Base-by-base conservation (phyloP, 2,888 invertebrate genomes). In the Polydrusus tereticollis region DNA sequence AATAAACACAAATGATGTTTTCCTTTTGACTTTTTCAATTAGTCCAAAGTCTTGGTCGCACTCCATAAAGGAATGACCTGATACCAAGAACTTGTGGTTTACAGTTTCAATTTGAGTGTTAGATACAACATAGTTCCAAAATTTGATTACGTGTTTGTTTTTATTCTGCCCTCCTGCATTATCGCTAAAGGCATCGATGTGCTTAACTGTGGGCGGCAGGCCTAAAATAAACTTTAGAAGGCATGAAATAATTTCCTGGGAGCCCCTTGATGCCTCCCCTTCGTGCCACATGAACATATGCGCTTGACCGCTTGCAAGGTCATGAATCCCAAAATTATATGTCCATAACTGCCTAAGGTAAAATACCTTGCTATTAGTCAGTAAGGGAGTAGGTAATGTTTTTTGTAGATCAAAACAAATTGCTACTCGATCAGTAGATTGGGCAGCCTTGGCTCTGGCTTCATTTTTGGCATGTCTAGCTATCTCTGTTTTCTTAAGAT, bases 301-400 rank as follows among this genome's bases (percentile, higher is more conserved):
- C 57, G 55, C 65, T 18, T 43, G 14, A 41, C 12, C 38, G 16
- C 7, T 59, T 14, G 16, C 38, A n/a, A 60, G 10, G 55, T 77
- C 62, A 45, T 74, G 72, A 21, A 76, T 43, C 67, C 55, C 38
- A 23, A 78, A 36, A 36, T 36, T 36, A 12, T 10, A 67, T n/a
- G n/a, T n/a, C n/a, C n/a, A n/a, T n/a, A n/a, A n/a, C n/a, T n/a
- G n/a, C n/a, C n/a, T n/a, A n/a, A n/a, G n/a, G n/a, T 78, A 78
- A 63, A 77, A 77, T 12, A 75, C 75, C 18, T 73, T 77, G 16
- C 62, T 45, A 62, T 71, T 73, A 36, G 76, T 69, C 18, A 76
- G 55, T 20, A 69, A 10, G 26, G 75, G 74, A n/a, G 75, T 73
- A 12, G 36, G 36, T n/a, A n/a, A n/a, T n/a, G n/a, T n/a, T n/a